Evolutionary conservation across 2,797 vertebrate species (phyloP).

Genomic region (Hephaestus fuliginosus): DNA sequence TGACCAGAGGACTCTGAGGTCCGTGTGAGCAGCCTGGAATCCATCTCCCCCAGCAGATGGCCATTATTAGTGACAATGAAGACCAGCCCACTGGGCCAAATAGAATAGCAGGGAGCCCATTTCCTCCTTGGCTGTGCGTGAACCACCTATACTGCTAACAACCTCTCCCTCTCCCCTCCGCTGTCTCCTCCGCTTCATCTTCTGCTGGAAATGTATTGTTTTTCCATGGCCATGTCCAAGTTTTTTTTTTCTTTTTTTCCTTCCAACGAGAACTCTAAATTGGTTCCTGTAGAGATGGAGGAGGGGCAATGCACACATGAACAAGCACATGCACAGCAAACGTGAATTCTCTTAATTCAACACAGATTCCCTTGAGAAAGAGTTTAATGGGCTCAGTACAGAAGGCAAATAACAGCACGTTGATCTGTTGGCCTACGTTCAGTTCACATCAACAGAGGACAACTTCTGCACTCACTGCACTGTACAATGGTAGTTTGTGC

Average conservation of each 20-base stretch:
- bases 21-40: slow-evolving; percentile 68
- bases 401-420: slow-evolving; percentile 21
- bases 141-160: slow-evolving; percentile 42
- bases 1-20: slow-evolving; percentile 42
- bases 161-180: neutral
- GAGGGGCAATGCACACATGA: slow-evolving; percentile 16
- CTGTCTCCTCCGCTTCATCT: slow-evolving; percentile 9
- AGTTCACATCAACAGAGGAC: slow-evolving; percentile 32
- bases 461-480: slow-evolving; percentile 35
- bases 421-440: slow-evolving; percentile 39
- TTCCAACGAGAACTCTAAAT: slow-evolving; percentile 37
- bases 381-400: slow-evolving; percentile 29
- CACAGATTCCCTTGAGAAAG: slow-evolving; percentile 47
- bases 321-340: slow-evolving; percentile 49
- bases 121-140: slow-evolving; percentile 55
- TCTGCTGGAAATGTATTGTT: slow-evolving; percentile 51
- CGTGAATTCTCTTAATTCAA: slow-evolving; percentile 61
- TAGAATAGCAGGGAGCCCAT: slow-evolving; percentile 63
- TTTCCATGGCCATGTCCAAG: slow-evolving; percentile 57
- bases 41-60: slow-evolving; percentile 75
- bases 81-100: slow-evolving; percentile 57
- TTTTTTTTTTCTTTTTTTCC: slow-evolving; percentile 19
- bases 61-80: slow-evolving; percentile 78
- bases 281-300: slow-evolving; percentile 49
- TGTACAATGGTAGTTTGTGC: slow-evolving; percentile 34